Percentiles rank a stretch among this genome's conserved stretches.
Evolutionary conservation across 2,888 invertebrate genomes (phyloP).

Genomic region (Resseliella maxima): DNA sequence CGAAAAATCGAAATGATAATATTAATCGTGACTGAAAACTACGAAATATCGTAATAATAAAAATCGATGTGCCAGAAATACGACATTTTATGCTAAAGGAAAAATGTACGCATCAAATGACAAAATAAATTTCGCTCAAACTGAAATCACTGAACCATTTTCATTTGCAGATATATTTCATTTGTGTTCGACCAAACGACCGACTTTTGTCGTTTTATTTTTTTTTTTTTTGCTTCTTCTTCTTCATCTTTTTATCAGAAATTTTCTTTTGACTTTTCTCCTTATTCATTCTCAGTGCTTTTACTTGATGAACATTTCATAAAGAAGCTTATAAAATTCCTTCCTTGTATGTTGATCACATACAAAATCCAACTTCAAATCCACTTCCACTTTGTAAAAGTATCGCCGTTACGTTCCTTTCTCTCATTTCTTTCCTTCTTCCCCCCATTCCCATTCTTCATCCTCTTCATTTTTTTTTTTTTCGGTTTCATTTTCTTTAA

Average conservation of each 20-base stretch:
- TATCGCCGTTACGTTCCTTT: neutral
- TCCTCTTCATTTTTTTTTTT: no score
- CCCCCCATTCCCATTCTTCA: no score
- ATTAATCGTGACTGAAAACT: constrained; percentile 28
- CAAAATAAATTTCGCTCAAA: neutral
- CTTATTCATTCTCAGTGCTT: no score
- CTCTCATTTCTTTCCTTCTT: neutral
- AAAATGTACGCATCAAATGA: constrained; percentile 7
- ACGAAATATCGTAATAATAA: constrained; percentile 25
- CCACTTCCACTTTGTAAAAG: neutral
- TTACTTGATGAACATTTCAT: neutral
- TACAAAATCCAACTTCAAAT: neutral
- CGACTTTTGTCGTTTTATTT: neutral
- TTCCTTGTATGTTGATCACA: neutral
- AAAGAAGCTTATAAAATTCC: neutral
- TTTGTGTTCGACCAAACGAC: neutral
- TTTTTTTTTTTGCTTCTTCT: neutral
- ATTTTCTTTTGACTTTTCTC: no score
- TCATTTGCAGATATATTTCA: neutral
- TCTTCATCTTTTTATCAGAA: neutral
- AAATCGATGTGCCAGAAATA: constrained; percentile 18
- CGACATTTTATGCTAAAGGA: neutral
- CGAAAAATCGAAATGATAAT: neutral
- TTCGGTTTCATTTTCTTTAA: no score
- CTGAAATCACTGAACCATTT: neutral